These are phyloP conservation scores for Ictalurus furcatus DNA, from an alignment of 2,113 vertebrate species.

Conservation along the genomic window DNA sequence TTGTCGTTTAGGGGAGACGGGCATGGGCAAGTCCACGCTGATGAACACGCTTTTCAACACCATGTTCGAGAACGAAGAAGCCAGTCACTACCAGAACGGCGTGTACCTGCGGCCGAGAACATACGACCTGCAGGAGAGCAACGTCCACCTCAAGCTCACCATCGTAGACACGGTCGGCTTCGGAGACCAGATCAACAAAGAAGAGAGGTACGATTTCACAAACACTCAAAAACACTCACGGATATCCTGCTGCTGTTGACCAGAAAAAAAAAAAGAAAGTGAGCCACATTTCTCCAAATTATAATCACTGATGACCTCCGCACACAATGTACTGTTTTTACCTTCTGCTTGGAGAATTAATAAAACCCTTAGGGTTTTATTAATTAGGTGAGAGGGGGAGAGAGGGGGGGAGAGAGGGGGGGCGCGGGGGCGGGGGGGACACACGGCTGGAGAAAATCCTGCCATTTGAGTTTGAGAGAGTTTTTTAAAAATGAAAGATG, in stretches of 20 bases:
- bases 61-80: constrained; percentile 93
- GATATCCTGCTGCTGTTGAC: not conserved
- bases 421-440: too few relatives aligned
- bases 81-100: constrained; percentile 88
- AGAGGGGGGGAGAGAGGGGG: too few relatives aligned
- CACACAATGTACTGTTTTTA: not conserved
- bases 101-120: constrained; percentile 90
- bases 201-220: constrained; percentile 83
- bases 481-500: constrained; percentile 35
- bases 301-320: not conserved
- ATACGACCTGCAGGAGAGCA: constrained; percentile 93
- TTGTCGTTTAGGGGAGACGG: constrained; percentile 84
- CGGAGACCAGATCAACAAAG: constrained; percentile 97
- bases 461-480: constrained; percentile 27
- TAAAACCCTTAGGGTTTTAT: not conserved
- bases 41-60: constrained; percentile 99
- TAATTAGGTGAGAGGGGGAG: too few relatives aligned
- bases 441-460: not conserved
- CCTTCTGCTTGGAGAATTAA: not conserved
- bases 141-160: constrained; percentile 92
- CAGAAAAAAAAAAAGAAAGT: not conserved
- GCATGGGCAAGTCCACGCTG: constrained; percentile 94
- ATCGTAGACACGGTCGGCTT: constrained; percentile 95
- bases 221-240: not conserved
- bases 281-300: too few relatives aligned